A percentile compares a stretch with the other conserved stretches of the same genome.
phyloP scores from a whole-genome alignment of 2,888 invertebrate genomes.

The Trachelus stipa region DNA sequence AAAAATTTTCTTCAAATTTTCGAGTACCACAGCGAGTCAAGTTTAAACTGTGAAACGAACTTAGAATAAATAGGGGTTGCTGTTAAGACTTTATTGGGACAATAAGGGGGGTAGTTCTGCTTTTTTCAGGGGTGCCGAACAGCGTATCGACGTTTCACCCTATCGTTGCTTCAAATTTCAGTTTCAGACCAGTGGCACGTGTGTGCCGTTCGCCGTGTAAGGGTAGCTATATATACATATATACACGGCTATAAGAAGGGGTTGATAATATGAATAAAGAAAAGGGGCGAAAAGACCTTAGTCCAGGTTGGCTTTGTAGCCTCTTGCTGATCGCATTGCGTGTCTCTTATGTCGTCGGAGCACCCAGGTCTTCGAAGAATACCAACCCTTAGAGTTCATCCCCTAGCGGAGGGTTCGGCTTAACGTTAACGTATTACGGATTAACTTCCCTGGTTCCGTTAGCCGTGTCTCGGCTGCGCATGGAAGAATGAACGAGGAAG shows the following conservation, averaged over 20 bases:
- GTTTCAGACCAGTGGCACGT: slow-evolving; percentile 27
- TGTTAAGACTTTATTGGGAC: not conserved
- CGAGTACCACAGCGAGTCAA: not conserved
- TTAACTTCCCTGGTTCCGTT: not conserved
- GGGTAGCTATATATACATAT: slow-evolving; percentile 9
- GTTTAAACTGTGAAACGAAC: not conserved
- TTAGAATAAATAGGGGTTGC: not conserved
- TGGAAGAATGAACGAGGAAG: not conserved
- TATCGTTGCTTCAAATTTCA: slow-evolving; percentile 57
- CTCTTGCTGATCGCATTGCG: not conserved
- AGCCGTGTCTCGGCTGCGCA: not conserved
- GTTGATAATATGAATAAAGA: not conserved
- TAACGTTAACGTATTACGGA: not conserved
- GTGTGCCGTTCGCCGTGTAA: slow-evolving; percentile 30
- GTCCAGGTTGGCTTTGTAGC: not conserved
- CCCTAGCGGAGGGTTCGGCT: not conserved
- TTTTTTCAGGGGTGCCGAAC: slow-evolving; percentile 29
- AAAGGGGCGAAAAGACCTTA: not conserved
- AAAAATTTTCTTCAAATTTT: not conserved
- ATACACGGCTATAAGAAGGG: not conserved
- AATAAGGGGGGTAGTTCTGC: not conserved
- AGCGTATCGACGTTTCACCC: slow-evolving; percentile 53
- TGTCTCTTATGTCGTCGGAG: not conserved
- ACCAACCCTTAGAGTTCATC: not conserved
- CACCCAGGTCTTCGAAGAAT: not conserved